Percentiles rank a stretch among this genome's conserved stretches.
Conservation (phyloP, 2,113 vertebrate species). For the Sander vitreus region DNA sequence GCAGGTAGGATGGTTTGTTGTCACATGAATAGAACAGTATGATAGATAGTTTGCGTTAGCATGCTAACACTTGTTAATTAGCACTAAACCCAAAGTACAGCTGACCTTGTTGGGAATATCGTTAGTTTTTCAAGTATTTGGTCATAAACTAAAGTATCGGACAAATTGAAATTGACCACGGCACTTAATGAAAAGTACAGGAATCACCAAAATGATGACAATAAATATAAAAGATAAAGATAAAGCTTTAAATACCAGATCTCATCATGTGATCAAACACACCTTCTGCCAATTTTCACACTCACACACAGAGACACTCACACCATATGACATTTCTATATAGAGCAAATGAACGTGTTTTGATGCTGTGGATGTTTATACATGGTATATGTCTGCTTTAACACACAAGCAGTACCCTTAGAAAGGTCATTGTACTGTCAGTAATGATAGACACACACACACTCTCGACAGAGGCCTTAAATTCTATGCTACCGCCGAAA, state of each 20-base stretch:
- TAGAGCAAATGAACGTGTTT: neutral
- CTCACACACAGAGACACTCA: neutral
- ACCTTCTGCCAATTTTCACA: conserved; percentile 27
- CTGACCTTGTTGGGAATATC: neutral
- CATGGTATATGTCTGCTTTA: neutral
- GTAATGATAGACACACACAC: conserved; percentile 5
- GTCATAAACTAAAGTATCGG: neutral
- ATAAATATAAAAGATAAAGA: neutral
- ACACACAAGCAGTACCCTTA: conserved; percentile 9
- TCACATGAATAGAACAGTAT: neutral
- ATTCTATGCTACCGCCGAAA: conserved; percentile 41
- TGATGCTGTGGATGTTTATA: conserved; percentile 13
- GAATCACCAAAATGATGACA: neutral
- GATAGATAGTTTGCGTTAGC: neutral
- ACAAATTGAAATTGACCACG: neutral
- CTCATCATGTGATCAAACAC: conserved; percentile 35
- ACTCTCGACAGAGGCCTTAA: neutral
- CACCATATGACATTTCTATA: neutral
- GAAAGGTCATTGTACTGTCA: conserved; percentile 32
- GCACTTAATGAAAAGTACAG: neutral
- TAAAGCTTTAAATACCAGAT: conserved; percentile 30
- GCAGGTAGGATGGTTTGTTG: no score
- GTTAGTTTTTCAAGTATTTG: neutral
- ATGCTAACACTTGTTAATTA: neutral
- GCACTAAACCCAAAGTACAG: neutral